Percentiles rank a stretch among this genome's conserved stretches.
Evolutionary conservation across 1,140 invertebrate genomes (phyloP).

Genomic region (Rhopalosiphum padi): DNA sequence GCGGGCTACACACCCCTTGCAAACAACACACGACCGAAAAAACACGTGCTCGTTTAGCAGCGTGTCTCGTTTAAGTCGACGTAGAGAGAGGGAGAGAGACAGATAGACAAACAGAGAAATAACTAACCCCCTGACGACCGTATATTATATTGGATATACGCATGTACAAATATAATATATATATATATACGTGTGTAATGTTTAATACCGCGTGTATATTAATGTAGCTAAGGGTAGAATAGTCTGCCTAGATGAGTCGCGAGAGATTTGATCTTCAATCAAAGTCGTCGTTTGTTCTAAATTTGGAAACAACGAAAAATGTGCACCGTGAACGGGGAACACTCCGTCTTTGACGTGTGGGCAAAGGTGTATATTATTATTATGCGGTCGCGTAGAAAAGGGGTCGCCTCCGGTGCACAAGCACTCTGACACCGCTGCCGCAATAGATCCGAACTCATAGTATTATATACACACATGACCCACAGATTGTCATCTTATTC

Average conservation of each 20-base stretch:
- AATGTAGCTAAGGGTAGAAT: not conserved
- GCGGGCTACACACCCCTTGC: conserved; percentile 35
- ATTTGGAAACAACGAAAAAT: conserved; percentile 43
- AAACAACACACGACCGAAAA: not conserved
- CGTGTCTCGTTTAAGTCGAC: not conserved
- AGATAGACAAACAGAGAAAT: not conserved
- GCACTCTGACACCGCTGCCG: not conserved
- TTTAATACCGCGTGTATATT: not conserved
- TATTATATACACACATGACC: not conserved
- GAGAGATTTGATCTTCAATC: conserved; percentile 42
- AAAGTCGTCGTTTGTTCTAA: conserved; percentile 50
- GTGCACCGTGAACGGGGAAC: not conserved
- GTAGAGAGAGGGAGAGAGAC: not conserved
- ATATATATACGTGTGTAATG: not conserved
- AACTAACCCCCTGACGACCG: not conserved
- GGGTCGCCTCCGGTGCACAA: not conserved
- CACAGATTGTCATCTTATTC: conserved; percentile 9
- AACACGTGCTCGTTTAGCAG: conserved; percentile 57
- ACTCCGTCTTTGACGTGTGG: not conserved
- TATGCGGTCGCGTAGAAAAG: not conserved
- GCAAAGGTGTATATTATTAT: not conserved
- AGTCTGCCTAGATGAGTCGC: not conserved
- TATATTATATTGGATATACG: not conserved
- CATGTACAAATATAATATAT: not conserved
- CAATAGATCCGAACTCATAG: not conserved